Base-by-base conservation (phyloP, 2,113 vertebrate genomes). In the Kryptolebias marmoratus region DNA sequence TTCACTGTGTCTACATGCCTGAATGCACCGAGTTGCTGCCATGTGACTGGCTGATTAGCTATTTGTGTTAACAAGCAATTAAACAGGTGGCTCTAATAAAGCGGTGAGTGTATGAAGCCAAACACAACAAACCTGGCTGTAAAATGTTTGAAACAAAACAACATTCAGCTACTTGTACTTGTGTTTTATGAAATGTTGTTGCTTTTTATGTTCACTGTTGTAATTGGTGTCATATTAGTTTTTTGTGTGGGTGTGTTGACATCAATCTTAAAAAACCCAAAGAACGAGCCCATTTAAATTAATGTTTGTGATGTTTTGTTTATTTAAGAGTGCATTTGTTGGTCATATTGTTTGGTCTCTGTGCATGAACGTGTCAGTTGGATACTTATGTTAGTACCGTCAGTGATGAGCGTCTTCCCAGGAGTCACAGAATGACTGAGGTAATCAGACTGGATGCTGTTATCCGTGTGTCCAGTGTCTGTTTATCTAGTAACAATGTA, bases 401-500 rank as follows among this genome's bases (percentile, higher is more conserved):
- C 63, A 79, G 75, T 50, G 68, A 76, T 81, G 80, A 10, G 74
- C 81, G 85, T 87, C 84, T 86, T 88, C 84, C 80, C 64, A 77
- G 73, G 85, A 80, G 78, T 66, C 73, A 12, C 81, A 84, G 81
- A 86, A 79, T 90, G 84, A 89, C 88, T 88, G 85, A 88, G 85
- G 87, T 89, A 85, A 89, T 91, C 87, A 83, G 86, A 88, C 78
- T 83, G 89, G 84, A 83, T 88, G 89, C 83, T 81, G 82, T 87
- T 87, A 87, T 87, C 64, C 69, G 75, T 87, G 88, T 89, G 83
- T 85, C 88, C 88, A 91, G 79, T 90, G 92, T 90, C 90, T 93
- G 93, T 94, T 94, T 93, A 93, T 93, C 86, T 93, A 93, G 93
- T 94, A 94, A 94, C 90, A 90, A 92, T 92, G 91, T 93, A 93